These are phyloP conservation scores for Hydropsyche betteni DNA, from an alignment of 2,888 invertebrate species.

Conservation along the genomic window DNA sequence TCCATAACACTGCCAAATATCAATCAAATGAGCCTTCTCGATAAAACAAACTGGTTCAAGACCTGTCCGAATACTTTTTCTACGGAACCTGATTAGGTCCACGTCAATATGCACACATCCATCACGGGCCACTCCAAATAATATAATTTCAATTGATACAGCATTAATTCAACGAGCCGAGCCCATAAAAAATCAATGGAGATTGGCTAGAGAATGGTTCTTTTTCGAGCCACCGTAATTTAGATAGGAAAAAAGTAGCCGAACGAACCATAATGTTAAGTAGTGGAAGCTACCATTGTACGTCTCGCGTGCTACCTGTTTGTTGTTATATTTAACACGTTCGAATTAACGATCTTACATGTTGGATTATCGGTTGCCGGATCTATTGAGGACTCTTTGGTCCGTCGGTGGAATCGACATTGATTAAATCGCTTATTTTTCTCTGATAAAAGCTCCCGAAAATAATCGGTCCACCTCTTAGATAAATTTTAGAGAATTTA, in stretches of 20 bases:
- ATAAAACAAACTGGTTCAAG: too few relatives aligned
- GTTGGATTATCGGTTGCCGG: conserved; percentile 13
- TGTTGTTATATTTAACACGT: conserved; percentile 15
- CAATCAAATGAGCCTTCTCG: too few relatives aligned
- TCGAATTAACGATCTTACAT: conserved; percentile 24
- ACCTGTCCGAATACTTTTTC: too few relatives aligned
- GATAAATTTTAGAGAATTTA: not conserved
- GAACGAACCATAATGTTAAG: not conserved
- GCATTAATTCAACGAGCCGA: not conserved
- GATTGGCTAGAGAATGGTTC: too few relatives aligned
- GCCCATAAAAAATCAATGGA: too few relatives aligned
- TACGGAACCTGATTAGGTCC: not conserved
- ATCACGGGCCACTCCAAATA: conserved; percentile 15
- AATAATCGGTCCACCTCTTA: not conserved
- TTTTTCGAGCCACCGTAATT: too few relatives aligned
- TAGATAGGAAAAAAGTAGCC: too few relatives aligned
- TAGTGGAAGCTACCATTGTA: not conserved
- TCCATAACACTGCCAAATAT: too few relatives aligned
- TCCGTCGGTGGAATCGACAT: conserved; percentile 15
- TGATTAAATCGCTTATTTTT: conserved; percentile 42
- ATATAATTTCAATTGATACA: conserved; percentile 21
- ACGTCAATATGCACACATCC: not conserved
- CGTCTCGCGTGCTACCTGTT: conserved; percentile 28
- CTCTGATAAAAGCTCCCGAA: conserved; percentile 33
- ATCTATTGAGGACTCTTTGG: conserved; percentile 1